These are phyloP conservation scores for Drosophila paranaensis DNA, from an alignment of 2,888 invertebrate genomes.

Conservation along the genomic window DNA sequence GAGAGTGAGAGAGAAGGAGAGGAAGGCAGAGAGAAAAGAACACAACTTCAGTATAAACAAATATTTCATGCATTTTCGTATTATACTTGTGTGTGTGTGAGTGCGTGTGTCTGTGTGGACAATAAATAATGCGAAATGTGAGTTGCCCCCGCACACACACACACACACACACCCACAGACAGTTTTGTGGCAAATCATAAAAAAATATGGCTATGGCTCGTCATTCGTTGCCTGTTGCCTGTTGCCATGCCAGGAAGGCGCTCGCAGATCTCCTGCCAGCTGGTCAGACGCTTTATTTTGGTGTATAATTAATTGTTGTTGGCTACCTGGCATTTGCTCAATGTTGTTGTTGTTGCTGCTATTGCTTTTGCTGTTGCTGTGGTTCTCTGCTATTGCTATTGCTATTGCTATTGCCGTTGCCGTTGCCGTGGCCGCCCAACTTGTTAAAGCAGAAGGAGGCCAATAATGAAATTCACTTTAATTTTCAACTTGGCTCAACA, in stretches of 20 bases:
- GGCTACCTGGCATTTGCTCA: slow-evolving; percentile 56
- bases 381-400: slow-evolving; percentile 4
- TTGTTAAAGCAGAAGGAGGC: slow-evolving; percentile 41
- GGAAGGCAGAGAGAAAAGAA: background rate
- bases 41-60: slow-evolving; percentile 28
- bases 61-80: slow-evolving; percentile 43
- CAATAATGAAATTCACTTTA: slow-evolving; percentile 69
- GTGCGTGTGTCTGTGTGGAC: slow-evolving; percentile 8
- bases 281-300: slow-evolving; percentile 59
- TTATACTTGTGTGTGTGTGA: background rate
- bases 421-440: slow-evolving; percentile 21
- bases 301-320: slow-evolving; percentile 75
- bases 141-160: slow-evolving; percentile 13
- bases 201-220: slow-evolving; percentile 55
- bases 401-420: background rate
- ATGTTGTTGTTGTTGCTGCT: slow-evolving; percentile 3
- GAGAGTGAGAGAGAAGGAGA: background rate
- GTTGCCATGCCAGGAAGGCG: slow-evolving; percentile 50
- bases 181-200: slow-evolving; percentile 58
- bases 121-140: slow-evolving; percentile 50
- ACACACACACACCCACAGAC: slow-evolving; percentile 8
- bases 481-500: slow-evolving; percentile 55
- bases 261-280: slow-evolving; percentile 25
- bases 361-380: slow-evolving; percentile 9
- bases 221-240: slow-evolving; percentile 62